Percentiles rank a stretch among this genome's conserved stretches.
Conservation (phyloP, 1,140 invertebrate species). For the Calliopsis andreniformis region DNA sequence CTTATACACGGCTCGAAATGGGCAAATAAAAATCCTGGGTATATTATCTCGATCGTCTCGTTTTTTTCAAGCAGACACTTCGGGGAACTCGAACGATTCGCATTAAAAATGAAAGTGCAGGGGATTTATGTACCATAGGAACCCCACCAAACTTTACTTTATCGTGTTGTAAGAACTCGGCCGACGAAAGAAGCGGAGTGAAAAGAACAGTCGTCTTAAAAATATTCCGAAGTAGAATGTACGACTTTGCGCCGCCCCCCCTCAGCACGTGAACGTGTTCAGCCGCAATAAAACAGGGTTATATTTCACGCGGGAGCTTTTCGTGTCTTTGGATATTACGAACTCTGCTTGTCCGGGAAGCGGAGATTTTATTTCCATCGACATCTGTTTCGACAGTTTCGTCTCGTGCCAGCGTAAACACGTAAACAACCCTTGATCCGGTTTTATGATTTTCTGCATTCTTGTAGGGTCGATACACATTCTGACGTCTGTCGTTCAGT, state of each 20-base stretch:
- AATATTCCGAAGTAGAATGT: not conserved
- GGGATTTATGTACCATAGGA: too few species aligned
- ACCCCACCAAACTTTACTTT: too few species aligned
- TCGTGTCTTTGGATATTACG: not conserved
- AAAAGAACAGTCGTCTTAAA: not conserved
- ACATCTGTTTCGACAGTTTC: conserved; percentile 31
- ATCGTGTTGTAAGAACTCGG: too few species aligned
- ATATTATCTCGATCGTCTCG: too few species aligned
- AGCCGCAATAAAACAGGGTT: conserved; percentile 25
- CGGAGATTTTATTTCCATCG: conserved; percentile 39
- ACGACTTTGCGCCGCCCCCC: too few species aligned
- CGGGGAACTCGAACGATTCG: too few species aligned
- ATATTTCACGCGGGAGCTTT: not conserved
- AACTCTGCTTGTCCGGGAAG: not conserved
- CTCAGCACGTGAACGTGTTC: not conserved
- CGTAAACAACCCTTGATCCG: conserved; percentile 19
- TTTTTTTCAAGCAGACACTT: too few species aligned
- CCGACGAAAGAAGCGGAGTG: not conserved
- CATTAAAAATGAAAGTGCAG: too few species aligned
- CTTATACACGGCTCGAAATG: too few species aligned
- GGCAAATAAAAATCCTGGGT: too few species aligned
- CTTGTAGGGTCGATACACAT: too few species aligned
- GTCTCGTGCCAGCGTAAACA: not conserved
- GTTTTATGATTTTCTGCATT: conserved; percentile 26
- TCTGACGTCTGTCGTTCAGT: not conserved